Evolutionary conservation across 1,140 invertebrate genomes (phyloP).

Genomic region (Helicoverpa zea): DNA sequence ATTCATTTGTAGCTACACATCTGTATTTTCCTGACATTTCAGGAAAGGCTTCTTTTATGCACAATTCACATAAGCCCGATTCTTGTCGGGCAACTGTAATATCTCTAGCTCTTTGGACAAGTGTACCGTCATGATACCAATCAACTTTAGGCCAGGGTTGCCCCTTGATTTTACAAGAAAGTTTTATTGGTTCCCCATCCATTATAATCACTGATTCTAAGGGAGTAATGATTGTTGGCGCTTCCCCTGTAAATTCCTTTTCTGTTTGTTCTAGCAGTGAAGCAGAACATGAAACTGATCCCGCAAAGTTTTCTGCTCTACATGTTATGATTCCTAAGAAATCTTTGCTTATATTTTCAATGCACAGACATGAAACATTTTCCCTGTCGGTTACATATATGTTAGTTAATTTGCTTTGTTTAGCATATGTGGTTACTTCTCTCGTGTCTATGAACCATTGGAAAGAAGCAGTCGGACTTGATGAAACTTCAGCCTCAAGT

Average conservation of each 20-base stretch:
- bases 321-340: constrained; percentile 94
- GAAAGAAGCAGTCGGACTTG: constrained; percentile 93
- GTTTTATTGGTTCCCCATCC: constrained; percentile 96
- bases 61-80: constrained; percentile 93
- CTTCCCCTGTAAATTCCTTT: constrained; percentile 79
- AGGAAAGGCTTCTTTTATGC: constrained; percentile 97
- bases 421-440: constrained; percentile 83
- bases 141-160: constrained; percentile 93
- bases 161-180: constrained; percentile 92
- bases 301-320: constrained; percentile 95
- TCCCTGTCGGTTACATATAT: constrained; percentile 91
- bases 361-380: constrained; percentile 93
- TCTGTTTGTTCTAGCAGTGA: constrained; percentile 90
- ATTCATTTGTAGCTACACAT: constrained; percentile 94
- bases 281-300: constrained; percentile 94
- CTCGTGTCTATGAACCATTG: constrained; percentile 94
- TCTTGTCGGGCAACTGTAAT: constrained; percentile 91
- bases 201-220: constrained; percentile 92
- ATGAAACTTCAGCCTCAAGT: constrained; percentile 92
- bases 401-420: constrained; percentile 87
- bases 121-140: constrained; percentile 93
- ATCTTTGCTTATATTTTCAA: constrained; percentile 92
- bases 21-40: constrained; percentile 97
- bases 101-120: constrained; percentile 93
- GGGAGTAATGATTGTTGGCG: constrained; percentile 43